Conservation (phyloP, 2,113 vertebrate genomes). For the Dasyornis broadbenti region DNA sequence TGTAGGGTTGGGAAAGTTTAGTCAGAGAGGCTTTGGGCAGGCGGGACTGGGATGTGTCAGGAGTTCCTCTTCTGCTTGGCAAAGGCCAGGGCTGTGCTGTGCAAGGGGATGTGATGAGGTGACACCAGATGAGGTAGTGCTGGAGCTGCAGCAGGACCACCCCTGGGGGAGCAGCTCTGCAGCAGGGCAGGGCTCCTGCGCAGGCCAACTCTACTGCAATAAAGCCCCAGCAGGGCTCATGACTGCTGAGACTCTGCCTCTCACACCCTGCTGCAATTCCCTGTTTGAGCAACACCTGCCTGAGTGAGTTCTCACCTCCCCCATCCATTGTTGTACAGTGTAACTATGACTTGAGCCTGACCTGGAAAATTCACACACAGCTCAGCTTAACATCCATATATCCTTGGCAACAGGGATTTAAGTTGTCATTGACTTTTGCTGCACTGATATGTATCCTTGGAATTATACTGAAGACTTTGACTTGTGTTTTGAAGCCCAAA, state of each 20-base stretch:
- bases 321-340: rapidly evolving
- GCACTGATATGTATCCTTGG: not conserved
- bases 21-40: not conserved
- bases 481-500: not conserved
- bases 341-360: not conserved
- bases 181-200: not conserved
- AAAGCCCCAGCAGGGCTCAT: not conserved
- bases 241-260: not conserved
- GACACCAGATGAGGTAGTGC: not conserved
- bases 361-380: not conserved
- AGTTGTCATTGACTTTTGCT: not conserved
- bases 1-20: not conserved
- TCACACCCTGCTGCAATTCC: not conserved
- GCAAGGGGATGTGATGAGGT: not conserved
- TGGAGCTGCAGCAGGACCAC: not conserved
- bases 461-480: not conserved
- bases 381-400: not conserved
- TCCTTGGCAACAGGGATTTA: not conserved
- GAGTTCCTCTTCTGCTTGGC: not conserved
- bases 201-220: rapidly evolving
- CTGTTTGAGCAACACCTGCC: not conserved
- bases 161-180: not conserved
- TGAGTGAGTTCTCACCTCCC: not conserved
- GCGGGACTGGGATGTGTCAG: not conserved
- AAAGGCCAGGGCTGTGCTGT: not conserved